Conservation (phyloP, 1,140 invertebrate genomes). For the Yoshiicerus persimilis region DNA sequence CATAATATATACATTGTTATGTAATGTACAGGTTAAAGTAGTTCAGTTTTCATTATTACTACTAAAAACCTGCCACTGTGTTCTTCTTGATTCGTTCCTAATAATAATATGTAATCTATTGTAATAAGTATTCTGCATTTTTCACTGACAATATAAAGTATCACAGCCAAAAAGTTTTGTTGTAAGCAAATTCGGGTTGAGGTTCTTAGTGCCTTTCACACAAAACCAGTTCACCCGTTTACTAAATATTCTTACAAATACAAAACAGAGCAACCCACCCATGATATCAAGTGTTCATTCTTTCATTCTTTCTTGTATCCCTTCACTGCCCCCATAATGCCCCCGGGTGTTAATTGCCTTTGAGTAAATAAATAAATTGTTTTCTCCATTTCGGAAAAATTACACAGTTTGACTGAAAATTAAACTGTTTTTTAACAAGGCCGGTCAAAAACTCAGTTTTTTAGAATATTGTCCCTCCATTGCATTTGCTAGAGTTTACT, state of each 20-base stretch:
- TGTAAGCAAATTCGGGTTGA: background rate
- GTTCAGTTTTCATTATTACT: background rate
- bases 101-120: background rate
- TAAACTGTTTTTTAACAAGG: too few relatives aligned
- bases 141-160: background rate
- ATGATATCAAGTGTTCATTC: background rate
- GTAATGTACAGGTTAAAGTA: background rate
- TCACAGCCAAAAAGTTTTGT: background rate
- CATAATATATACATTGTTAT: background rate
- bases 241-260: too few relatives aligned
- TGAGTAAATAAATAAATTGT: too few relatives aligned
- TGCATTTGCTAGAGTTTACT: too few relatives aligned
- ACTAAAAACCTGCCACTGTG: background rate
- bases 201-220: background rate
- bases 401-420: too few relatives aligned
- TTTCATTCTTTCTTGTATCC: background rate
- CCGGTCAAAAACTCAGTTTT: too few relatives aligned
- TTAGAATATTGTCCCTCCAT: too few relatives aligned
- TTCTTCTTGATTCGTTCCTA: slow-evolving; percentile 17
- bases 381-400: too few relatives aligned
- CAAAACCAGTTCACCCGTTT: too few relatives aligned
- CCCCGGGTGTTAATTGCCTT: too few relatives aligned
- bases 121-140: background rate
- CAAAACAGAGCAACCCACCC: background rate
- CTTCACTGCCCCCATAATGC: too few relatives aligned